Evolutionary conservation across 2,797 vertebrate species (phyloP).

Genomic region (Myotis planiceps): DNA sequence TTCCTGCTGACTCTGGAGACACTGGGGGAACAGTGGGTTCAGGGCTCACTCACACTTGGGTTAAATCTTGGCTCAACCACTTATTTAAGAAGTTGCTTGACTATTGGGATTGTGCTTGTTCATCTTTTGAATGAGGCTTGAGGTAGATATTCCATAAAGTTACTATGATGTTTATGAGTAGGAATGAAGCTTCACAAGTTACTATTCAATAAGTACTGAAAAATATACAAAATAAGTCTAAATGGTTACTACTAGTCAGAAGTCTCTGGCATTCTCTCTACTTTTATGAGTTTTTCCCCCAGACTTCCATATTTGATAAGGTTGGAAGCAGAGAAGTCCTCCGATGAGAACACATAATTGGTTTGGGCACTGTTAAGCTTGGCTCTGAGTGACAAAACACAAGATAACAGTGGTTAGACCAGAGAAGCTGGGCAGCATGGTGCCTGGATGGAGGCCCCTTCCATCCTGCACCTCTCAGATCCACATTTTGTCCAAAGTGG

Average conservation of each 20-base stretch:
- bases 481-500: not conserved
- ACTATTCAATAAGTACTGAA: not conserved
- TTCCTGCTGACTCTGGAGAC: not conserved
- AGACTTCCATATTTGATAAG: constrained; percentile 23
- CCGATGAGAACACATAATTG: not conserved
- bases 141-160: not conserved
- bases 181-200: not conserved
- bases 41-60: not conserved
- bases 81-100: not conserved
- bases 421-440: not conserved
- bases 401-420: not conserved
- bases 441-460: not conserved
- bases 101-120: not conserved
- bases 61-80: not conserved
- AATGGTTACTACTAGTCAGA: not conserved
- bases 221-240: not conserved
- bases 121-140: not conserved
- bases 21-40: not conserved
- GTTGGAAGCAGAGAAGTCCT: not conserved
- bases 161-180: not conserved
- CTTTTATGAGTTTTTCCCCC: constrained; percentile 12
- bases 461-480: not conserved
- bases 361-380: not conserved
- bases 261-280: not conserved
- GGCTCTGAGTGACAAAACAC: not conserved